Conservation (phyloP, 1,140 invertebrate species). For the Conopomorpha cramerella region DNA sequence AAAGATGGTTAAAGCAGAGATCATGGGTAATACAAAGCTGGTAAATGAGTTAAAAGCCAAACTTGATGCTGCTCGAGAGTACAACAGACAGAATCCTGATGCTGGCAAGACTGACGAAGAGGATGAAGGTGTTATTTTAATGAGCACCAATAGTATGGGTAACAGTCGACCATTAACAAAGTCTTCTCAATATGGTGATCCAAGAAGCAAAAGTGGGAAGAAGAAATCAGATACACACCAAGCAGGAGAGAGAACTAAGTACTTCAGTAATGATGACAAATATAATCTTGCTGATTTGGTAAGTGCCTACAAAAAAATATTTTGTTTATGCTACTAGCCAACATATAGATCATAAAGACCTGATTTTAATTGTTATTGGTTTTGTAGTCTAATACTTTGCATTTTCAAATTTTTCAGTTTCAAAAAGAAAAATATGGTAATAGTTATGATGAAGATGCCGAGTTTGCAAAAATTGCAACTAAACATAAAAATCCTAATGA, state of each 20-base stretch:
- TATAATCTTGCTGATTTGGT: slow-evolving; percentile 87
- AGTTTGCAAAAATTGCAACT: slow-evolving; percentile 77
- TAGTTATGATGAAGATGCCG: slow-evolving; percentile 78
- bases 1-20: slow-evolving; percentile 88
- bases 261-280: slow-evolving; percentile 91
- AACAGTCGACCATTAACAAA: slow-evolving; percentile 62
- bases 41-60: slow-evolving; percentile 74
- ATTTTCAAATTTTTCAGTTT: slow-evolving; percentile 67
- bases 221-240: slow-evolving; percentile 75
- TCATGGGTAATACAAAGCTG: slow-evolving; percentile 78
- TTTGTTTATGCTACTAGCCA: too few species aligned
- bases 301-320: too few species aligned
- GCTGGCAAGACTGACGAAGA: slow-evolving; percentile 20
- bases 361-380: slow-evolving; percentile 2
- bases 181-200: slow-evolving; percentile 29
- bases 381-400: slow-evolving; percentile 4
- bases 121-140: slow-evolving; percentile 72
- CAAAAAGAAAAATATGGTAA: slow-evolving; percentile 85
- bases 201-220: slow-evolving; percentile 49
- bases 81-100: slow-evolving; percentile 54
- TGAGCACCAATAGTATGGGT: slow-evolving; percentile 71
- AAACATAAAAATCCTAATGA: slow-evolving; percentile 71
- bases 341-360: too few species aligned
- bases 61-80: slow-evolving; percentile 71
- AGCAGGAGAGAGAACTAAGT: slow-evolving; percentile 73